phyloP scores from a whole-genome alignment of 2,113 vertebrate species.

The Ceyx margarethae region DNA sequence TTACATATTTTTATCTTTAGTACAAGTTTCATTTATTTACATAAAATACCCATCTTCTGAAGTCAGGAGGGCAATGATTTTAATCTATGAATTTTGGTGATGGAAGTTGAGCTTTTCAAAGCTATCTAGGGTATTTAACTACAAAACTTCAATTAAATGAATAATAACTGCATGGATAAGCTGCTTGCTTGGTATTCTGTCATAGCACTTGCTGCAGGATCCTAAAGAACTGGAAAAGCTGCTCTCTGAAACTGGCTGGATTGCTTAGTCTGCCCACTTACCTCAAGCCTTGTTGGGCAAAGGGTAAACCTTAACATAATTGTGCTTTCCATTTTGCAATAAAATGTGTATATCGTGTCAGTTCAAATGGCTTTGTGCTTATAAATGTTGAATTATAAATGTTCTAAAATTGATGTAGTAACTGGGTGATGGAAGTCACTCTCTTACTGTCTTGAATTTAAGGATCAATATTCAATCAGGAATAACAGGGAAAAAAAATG shows the following conservation, averaged over 20 bases:
- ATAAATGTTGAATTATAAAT: background rate
- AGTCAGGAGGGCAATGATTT: background rate
- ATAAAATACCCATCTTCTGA: background rate
- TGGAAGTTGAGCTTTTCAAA: background rate
- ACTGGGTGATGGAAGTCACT: background rate
- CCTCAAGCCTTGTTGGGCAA: background rate
- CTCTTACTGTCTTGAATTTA: background rate
- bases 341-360: background rate
- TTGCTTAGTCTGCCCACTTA: background rate
- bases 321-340: conserved; percentile 15
- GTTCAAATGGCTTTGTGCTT: background rate
- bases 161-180: background rate
- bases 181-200: background rate
- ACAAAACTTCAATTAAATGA: background rate
- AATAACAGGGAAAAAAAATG: background rate
- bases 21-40: background rate
- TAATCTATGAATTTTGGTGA: background rate
- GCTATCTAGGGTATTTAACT: background rate
- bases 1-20: background rate
- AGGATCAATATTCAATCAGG: background rate
- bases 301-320: conserved; percentile 17
- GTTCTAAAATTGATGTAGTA: background rate
- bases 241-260: background rate
- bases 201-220: background rate
- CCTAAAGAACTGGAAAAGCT: conserved; percentile 14